These are phyloP conservation scores for Macroglossus sobrinus DNA, from an alignment of 2,113 vertebrate species.

Conservation along the genomic window DNA sequence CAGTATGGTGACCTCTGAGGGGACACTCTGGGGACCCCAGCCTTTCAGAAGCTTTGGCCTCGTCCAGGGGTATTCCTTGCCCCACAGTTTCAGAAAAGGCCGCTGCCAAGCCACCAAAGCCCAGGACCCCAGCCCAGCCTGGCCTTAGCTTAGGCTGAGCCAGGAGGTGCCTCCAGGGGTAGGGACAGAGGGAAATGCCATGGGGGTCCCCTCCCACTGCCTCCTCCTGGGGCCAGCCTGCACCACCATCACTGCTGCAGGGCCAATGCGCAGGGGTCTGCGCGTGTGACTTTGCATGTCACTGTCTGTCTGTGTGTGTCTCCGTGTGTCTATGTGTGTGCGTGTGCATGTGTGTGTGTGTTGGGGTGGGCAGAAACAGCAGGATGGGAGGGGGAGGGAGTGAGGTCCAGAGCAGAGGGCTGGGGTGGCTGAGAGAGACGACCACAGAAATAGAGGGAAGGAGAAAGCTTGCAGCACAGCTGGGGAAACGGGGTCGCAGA, in stretches of 20 bases:
- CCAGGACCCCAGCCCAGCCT: accelerated
- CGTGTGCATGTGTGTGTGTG: not conserved
- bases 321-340: not conserved
- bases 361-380: not conserved
- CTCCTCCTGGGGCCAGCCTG: not conserved
- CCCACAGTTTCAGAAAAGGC: not conserved
- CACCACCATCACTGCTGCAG: not conserved
- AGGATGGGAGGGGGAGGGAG: not conserved
- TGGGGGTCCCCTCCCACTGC: not conserved
- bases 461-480: not conserved
- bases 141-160: not conserved
- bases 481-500: not conserved
- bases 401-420: not conserved
- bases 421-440: not conserved
- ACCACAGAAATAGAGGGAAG: not conserved
- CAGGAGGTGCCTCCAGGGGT: not conserved
- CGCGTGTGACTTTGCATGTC: not conserved
- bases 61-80: not conserved
- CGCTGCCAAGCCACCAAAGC: not conserved
- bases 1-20: not conserved
- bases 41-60: not conserved
- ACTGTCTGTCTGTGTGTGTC: not conserved
- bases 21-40: not conserved
- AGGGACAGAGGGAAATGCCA: not conserved
- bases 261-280: too few species aligned